These are phyloP conservation scores for Abscondita cerata DNA, from an alignment of 2,888 invertebrate genomes.

Conservation along the genomic window DNA sequence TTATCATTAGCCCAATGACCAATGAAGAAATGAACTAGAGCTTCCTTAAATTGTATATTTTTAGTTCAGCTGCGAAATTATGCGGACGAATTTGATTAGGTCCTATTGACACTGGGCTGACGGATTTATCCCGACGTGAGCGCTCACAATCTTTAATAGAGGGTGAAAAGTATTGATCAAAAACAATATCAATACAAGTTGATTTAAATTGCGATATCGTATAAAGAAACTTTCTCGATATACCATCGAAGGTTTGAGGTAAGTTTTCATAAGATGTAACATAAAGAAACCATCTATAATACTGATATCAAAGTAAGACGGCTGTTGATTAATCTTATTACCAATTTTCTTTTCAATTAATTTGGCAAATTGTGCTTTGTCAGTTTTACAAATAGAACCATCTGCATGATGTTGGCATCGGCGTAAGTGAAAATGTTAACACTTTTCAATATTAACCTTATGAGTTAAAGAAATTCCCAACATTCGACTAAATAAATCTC, in stretches of 20 bases:
- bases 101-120: background rate
- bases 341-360: background rate
- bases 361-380: background rate
- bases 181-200: conserved; percentile 36
- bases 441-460: background rate
- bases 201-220: conserved; percentile 27
- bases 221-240: background rate
- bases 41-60: no score
- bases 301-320: no score
- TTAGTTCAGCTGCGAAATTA: no score
- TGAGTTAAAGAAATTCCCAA: conserved; percentile 38
- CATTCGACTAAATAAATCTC: no score
- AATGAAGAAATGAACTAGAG: background rate
- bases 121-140: background rate
- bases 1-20: background rate
- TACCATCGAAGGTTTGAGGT: background rate
- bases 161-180: background rate
- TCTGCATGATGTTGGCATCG: background rate
- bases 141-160: no score
- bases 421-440: background rate
- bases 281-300: background rate
- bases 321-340: conserved; percentile 10
- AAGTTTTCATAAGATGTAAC: conserved; percentile 19
- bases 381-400: background rate
- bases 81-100: background rate